Conservation (phyloP, 2,888 invertebrate species). For the Drosophila parthenogenetica region DNA sequence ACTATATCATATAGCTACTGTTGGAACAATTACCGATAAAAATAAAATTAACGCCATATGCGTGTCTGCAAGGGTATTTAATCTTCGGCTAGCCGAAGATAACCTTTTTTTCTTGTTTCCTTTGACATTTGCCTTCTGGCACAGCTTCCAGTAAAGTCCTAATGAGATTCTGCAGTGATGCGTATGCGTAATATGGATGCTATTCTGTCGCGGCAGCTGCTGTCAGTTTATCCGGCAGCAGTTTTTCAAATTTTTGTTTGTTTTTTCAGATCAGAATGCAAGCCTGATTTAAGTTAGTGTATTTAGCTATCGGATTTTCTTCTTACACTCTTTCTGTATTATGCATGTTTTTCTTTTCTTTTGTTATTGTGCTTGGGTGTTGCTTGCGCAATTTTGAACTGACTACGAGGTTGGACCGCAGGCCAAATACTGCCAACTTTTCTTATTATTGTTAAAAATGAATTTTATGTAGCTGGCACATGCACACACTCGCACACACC, state of each 20-base stretch:
- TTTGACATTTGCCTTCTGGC: neutral
- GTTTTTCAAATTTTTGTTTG: neutral
- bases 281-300: slow-evolving; percentile 5
- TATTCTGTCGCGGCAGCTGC: slow-evolving; percentile 27
- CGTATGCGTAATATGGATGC: slow-evolving; percentile 56
- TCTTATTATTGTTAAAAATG: slow-evolving; percentile 72
- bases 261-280: neutral
- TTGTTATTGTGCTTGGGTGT: slow-evolving; percentile 36
- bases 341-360: slow-evolving; percentile 24
- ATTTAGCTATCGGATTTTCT: slow-evolving; percentile 20
- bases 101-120: too few relatives aligned
- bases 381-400: slow-evolving; percentile 54
- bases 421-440: slow-evolving; percentile 73
- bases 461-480: slow-evolving; percentile 47
- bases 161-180: slow-evolving; percentile 64
- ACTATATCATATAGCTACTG: too few relatives aligned
- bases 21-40: too few relatives aligned
- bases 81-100: too few relatives aligned
- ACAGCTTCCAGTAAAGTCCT: slow-evolving; percentile 21
- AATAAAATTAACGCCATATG: too few relatives aligned
- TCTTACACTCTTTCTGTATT: slow-evolving; percentile 5
- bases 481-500: slow-evolving; percentile 22
- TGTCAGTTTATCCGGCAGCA: slow-evolving; percentile 12
- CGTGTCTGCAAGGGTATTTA: too few relatives aligned
- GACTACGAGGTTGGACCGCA: slow-evolving; percentile 55